Evolutionary conservation across 2,888 invertebrate species (phyloP), one percentile per base, ranked within the genome.

Genomic region (Sceliomorpha sp.): DNA sequence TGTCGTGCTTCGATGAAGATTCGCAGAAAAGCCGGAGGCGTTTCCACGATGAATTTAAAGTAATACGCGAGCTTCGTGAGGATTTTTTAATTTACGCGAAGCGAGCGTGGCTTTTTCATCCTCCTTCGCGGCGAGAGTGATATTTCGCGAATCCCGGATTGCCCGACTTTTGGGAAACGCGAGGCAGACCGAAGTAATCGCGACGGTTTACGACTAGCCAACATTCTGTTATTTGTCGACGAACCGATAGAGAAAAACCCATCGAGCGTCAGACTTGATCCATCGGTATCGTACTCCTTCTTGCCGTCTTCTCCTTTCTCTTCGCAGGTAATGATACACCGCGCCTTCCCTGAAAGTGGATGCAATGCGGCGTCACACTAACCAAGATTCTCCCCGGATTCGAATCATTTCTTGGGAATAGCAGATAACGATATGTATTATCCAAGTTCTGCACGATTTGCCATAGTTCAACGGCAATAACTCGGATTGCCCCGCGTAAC

Each of bases 341-440:
- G 48, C 55, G 62, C 72, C 70, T 71, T 81, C 78, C 72, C 73
- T 76, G 73, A 79, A 78, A 82, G 78, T 75, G 69, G 51, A 68
- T 70, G 62, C 73, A 75, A 75, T 63, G 72, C 83, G 83, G 72
- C 83, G 83, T 81, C 82, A 76, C 74, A 73, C 74, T 79, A 80
- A 76, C 73, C 74, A 70, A 79, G 78, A 81, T 78, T 62, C 77
- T 72, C 67, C 55, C 60, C 60, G 60, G 50, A 69, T 62, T 70
- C 53, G 59, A 74, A 81, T 74, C 31, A 75, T 70, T 80, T 80
- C 77, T 74, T 74, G 66, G 70, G 76, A 80, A 77, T 37, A 50
- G 37, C 29, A 50, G 40, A 44, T 64, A 64, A 48, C 64, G 12
- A 50, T 64, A 56, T 48, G 47, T 42, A 63, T 63, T 63, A 63